phyloP scores from a whole-genome alignment of 2,797 vertebrate species.

The Macropodus opercularis region DNA sequence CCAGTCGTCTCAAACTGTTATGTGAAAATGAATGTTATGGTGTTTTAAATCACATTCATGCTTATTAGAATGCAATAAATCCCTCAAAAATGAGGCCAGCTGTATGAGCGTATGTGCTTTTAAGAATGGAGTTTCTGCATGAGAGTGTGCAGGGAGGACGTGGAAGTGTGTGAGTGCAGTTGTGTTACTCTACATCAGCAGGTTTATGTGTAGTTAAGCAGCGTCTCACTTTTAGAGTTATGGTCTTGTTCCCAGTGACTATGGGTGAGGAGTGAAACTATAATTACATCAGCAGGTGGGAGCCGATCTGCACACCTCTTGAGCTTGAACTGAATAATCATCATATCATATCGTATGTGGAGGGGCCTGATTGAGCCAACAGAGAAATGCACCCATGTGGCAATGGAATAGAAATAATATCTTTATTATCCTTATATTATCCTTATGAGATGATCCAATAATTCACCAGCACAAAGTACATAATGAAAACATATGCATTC shows the following conservation, averaged over 20 bases:
- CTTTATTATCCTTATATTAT: constrained; percentile 13
- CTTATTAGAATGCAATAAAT: constrained; percentile 76
- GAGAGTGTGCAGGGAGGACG: not conserved
- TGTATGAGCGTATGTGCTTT: constrained; percentile 26
- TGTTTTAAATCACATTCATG: constrained; percentile 81
- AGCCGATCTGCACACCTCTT: constrained; percentile 40
- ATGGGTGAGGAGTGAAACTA: constrained; percentile 31
- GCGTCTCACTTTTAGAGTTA: constrained; percentile 28
- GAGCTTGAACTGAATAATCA: constrained; percentile 51
- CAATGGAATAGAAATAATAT: constrained; percentile 15
- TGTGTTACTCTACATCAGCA: constrained; percentile 1
- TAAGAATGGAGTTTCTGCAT: constrained; percentile 17
- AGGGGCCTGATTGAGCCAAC: constrained; percentile 46
- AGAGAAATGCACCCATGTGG: constrained; percentile 38
- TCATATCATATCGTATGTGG: constrained; percentile 22
- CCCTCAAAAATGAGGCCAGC: constrained; percentile 76
- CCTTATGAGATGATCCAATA: not conserved
- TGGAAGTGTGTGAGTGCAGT: not conserved
- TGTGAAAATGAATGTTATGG: constrained; percentile 45
- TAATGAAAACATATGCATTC: not conserved
- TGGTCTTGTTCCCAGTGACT: constrained; percentile 22
- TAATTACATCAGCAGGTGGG: constrained; percentile 60
- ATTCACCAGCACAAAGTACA: not conserved
- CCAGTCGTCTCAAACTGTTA: constrained; percentile 60
- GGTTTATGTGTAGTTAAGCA: constrained; percentile 8